Percentiles rank a stretch among this genome's conserved stretches.
Evolutionary conservation across 2,888 invertebrate species (phyloP).

Genomic region (Cerceris ruficornis): DNA sequence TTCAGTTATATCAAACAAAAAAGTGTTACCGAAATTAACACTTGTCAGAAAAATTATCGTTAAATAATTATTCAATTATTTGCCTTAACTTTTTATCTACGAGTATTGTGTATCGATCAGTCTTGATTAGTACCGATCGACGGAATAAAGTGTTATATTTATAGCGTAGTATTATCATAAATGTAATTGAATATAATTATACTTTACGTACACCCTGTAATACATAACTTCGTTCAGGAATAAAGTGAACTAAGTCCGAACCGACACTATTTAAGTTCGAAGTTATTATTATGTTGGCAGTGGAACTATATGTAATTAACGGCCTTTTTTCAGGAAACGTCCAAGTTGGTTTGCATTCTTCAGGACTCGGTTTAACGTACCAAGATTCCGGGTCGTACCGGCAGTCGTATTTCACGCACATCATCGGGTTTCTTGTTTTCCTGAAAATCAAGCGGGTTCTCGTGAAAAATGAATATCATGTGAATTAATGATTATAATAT

Average conservation of each 20-base stretch:
- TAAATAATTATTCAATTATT: too few species aligned
- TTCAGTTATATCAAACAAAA: too few species aligned
- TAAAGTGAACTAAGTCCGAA: constrained; percentile 64
- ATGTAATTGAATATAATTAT: too few species aligned
- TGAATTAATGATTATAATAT: too few species aligned
- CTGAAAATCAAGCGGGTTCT: constrained; percentile 27
- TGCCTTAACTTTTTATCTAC: too few species aligned
- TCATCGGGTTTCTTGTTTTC: constrained; percentile 40
- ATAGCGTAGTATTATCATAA: too few species aligned
- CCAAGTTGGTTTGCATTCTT: constrained; percentile 74
- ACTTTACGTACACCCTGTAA: constrained; percentile 69
- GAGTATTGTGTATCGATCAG: too few species aligned
- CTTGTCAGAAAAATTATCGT: too few species aligned
- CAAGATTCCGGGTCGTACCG: constrained; percentile 73
- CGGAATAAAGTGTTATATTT: too few species aligned
- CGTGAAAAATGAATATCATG: constrained; percentile 1
- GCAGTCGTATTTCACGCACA: constrained; percentile 69
- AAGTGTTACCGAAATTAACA: too few species aligned
- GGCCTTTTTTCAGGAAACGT: constrained; percentile 71
- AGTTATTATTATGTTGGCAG: constrained; percentile 61
- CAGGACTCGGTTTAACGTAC: constrained; percentile 72
- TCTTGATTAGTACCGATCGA: too few species aligned
- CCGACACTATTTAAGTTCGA: constrained; percentile 61
- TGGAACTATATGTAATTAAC: constrained; percentile 71
- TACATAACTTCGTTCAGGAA: constrained; percentile 69